Base-by-base conservation (phyloP, 2,888 invertebrate species). In the Orthonevra nobilis region DNA sequence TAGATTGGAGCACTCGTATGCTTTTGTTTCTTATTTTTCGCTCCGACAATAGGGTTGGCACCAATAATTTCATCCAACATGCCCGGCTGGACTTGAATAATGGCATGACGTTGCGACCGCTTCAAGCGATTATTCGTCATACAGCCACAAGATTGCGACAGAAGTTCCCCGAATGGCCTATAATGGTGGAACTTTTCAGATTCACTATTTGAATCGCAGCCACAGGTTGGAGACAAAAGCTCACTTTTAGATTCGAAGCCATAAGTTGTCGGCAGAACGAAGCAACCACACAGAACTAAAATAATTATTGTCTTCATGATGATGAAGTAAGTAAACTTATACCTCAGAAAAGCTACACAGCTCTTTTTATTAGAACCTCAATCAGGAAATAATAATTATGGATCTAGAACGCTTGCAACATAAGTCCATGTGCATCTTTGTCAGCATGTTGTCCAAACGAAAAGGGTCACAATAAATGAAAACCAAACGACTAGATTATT, bases 1-100 rank as follows among this genome's bases (percentile, higher is more conserved):
- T 66, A 46, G 6, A 9, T 12, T 23, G 19, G 12, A 5, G 42
- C 0, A n/a, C 9, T 38, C 7, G 38, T 14, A 30, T 58, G 40
- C 1, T 48, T 10, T 30, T 23, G 30, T n/a, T n/a, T 44, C 52
- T n/a, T 60, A n/a, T n/a, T 72, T 23, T 60, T 48, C 1, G 12
- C 12, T 7, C 30, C 66, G 6, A 60, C 1, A 3, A 6, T 48
- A 46, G 10, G 40, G 19, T 38, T 64, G 9, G 66, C 32, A 3
- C 66, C 77, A 28, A 79, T 64, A 7, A 79, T 5, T 36, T 60
- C 38, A 23, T 79, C 77, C 4, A 66, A 12, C 5, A 66, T 12
- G 1, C 4, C 48, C 2, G 58, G 12, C 9, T 60, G 66, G 3
- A 40, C 42, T 60, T 72, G 66, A 26, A 72, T 6, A 5, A 72